A percentile compares a stretch with the other conserved stretches of the same genome.
Evolutionary conservation across 2,888 invertebrate species (phyloP).

Genomic region (Trichopoda pennipes): DNA sequence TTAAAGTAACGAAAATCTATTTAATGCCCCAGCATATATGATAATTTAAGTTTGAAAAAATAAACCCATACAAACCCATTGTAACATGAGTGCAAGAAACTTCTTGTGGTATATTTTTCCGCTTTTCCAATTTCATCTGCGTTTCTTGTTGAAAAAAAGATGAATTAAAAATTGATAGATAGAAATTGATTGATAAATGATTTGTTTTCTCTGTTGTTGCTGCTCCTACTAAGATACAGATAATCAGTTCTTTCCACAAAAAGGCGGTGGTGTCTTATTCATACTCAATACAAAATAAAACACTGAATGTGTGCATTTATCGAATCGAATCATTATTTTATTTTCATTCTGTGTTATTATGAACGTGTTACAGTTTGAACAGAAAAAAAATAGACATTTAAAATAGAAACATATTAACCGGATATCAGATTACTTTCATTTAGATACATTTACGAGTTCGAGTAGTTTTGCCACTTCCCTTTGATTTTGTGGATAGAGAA

Average conservation of each 20-base stretch:
- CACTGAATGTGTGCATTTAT: not conserved
- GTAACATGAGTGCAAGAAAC: conserved; percentile 53
- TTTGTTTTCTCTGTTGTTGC: conserved; percentile 18
- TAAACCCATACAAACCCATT: conserved; percentile 34
- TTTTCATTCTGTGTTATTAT: not conserved
- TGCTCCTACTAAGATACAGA: conserved; percentile 39
- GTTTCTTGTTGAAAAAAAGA: conserved; percentile 27
- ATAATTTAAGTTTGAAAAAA: conserved; percentile 1
- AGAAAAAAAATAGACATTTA: not conserved
- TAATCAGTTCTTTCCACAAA: conserved; percentile 52
- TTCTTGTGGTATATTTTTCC: conserved; percentile 19
- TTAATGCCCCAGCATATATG: conserved; percentile 18
- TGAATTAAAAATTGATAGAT: conserved; percentile 58
- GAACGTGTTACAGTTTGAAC: not conserved
- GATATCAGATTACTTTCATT: conserved; percentile 67
- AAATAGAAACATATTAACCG: conserved; percentile 53
- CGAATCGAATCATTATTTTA: no score
- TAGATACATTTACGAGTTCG: conserved; percentile 48
- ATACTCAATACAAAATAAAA: not conserved
- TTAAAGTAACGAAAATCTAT: no score
- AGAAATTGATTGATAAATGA: conserved; percentile 63
- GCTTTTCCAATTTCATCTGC: conserved; percentile 25
- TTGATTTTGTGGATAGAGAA: conserved; percentile 38
- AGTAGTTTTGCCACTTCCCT: conserved; percentile 60
- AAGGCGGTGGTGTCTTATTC: conserved; percentile 50